Base-by-base conservation (phyloP, 2,888 invertebrate species). In the Girardia tigrina region DNA sequence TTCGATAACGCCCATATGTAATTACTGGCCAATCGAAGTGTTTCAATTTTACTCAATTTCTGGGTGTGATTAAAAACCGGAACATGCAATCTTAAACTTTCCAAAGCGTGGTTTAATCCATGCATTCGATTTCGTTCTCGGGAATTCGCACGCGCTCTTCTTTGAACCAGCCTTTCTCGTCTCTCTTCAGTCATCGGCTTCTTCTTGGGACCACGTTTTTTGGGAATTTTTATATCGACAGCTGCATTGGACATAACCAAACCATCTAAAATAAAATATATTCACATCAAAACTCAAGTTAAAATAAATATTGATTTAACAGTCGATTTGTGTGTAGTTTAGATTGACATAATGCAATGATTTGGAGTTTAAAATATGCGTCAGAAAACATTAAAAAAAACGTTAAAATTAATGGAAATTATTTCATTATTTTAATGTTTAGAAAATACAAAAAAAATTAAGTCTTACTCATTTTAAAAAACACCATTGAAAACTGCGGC, bases 111-210 rank as follows among this genome's bases (percentile, higher is more conserved):
- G 81, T 89, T 89, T 76, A 89, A 82, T 2, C 88, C 88, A 79
- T 89, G 89, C 89, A 89, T 89, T 78, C 89, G 82, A 79, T 87
- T 87, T 76, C 89, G 81, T 81, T 89, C 89, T 36, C 88, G 82
- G 0, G 88, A 87, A 80, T 88, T 88, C 0, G 88, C 88, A 74
- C 84, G 83, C 16, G 82, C 80, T 26, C 85, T 79, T 6, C 85
- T 79, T 16, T 81, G 76, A 26, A 81, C 79, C 28, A 84, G 78
- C 77, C 83, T 83, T 14, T 80, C 79, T 6, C 83, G 78, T 26
- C 84, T 78, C 0, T 82, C 83, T 78, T 83, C 82, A 1, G 83
- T 83, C 82, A 83, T 81, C 76, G 81, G 80, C 79, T 84, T 84
- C 79, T 84, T 84, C 78, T 84, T 84, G 0, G 83, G 83, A 1